A percentile compares a stretch with the other conserved stretches of the same genome.
phyloP scores from a whole-genome alignment of 2,888 invertebrate genomes.

The Adela reaumurella region DNA sequence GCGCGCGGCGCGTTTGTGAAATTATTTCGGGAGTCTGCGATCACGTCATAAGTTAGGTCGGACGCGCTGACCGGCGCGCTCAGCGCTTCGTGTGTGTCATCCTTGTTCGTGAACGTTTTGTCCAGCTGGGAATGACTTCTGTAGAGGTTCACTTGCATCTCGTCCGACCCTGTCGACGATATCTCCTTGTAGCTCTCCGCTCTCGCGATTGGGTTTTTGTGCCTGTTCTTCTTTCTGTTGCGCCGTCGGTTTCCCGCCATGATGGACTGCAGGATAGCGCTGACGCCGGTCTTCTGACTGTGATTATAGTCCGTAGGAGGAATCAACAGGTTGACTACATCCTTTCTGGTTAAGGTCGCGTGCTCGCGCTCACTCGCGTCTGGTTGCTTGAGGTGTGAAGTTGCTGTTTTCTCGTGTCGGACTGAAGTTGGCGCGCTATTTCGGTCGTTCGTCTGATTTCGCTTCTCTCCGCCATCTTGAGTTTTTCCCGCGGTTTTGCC shows the following conservation, averaged over 20 bases:
- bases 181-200: conserved; percentile 28
- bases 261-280: conserved; percentile 34
- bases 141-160: conserved; percentile 22
- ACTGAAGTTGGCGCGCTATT: conserved; percentile 13
- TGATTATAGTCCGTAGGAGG: conserved; percentile 36
- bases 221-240: conserved; percentile 21
- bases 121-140: conserved; percentile 25
- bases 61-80: conserved; percentile 15
- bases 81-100: conserved; percentile 14
- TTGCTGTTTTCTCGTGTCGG: neutral
- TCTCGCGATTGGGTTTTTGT: conserved; percentile 17
- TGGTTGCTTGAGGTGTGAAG: no score
- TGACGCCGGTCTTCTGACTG: conserved; percentile 33
- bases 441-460: conserved; percentile 25
- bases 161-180: conserved; percentile 18
- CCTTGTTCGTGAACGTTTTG: conserved; percentile 9
- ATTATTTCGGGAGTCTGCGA: neutral
- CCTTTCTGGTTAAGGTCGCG: conserved; percentile 22
- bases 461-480: conserved; percentile 19
- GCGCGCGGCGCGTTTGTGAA: conserved; percentile 14
- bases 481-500: conserved; percentile 39
- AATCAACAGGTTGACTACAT: conserved; percentile 45
- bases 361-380: no score
- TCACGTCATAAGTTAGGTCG: neutral
- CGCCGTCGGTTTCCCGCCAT: conserved; percentile 41